Evolutionary conservation across 2,888 invertebrate genomes (phyloP).

Genomic region (Drosophila trichaetosa): DNA sequence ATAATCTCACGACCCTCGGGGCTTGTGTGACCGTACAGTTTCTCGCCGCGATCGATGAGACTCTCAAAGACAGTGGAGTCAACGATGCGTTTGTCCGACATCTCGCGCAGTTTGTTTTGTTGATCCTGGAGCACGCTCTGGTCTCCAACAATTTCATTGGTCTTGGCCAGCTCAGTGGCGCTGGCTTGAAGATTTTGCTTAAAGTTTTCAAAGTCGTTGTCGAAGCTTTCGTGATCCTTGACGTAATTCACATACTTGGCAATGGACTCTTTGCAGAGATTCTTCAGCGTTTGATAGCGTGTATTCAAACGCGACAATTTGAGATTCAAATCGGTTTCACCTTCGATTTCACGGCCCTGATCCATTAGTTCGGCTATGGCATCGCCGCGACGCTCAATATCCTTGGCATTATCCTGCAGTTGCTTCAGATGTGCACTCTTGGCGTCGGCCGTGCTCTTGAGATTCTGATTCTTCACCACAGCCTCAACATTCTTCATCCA

Average conservation of each 20-base stretch:
- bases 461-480: slow-evolving; percentile 94
- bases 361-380: slow-evolving; percentile 89
- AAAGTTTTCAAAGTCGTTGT: slow-evolving; percentile 90
- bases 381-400: slow-evolving; percentile 88
- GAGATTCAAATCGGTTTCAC: slow-evolving; percentile 90
- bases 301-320: slow-evolving; percentile 92
- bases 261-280: slow-evolving; percentile 92
- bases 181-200: slow-evolving; percentile 91
- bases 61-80: slow-evolving; percentile 93
- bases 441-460: slow-evolving; percentile 93
- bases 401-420: slow-evolving; percentile 89
- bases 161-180: slow-evolving; percentile 89
- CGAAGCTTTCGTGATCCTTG: slow-evolving; percentile 93
- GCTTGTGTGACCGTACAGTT: slow-evolving; percentile 95
- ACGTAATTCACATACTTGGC: slow-evolving; percentile 93
- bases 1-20: slow-evolving; percentile 97
- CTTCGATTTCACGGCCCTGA: slow-evolving; percentile 89
- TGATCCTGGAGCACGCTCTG: slow-evolving; percentile 92
- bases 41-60: slow-evolving; percentile 94
- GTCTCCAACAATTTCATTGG: slow-evolving; percentile 94
- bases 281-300: slow-evolving; percentile 92
- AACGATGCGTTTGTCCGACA: slow-evolving; percentile 92
- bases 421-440: slow-evolving; percentile 92
- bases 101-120: slow-evolving; percentile 91
- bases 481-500: slow-evolving; percentile 95